Evolutionary conservation across 2,888 invertebrate genomes (phyloP), one percentile per base, ranked within the genome.

Genomic region (Entomobrya proxima): DNA sequence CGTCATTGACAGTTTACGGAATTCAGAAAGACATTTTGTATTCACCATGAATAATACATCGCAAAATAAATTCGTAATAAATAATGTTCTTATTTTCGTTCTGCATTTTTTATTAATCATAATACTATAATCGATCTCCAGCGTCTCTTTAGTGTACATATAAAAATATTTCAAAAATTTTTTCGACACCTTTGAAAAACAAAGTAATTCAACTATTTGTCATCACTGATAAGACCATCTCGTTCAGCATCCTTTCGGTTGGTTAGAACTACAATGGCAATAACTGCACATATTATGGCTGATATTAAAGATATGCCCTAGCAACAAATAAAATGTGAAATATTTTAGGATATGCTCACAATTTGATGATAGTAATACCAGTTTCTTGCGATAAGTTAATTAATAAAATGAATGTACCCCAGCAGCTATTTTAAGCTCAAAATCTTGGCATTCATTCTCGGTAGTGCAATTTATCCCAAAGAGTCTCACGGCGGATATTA

Each of bases 201-300:
- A n/a, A n/a, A n/a, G n/a, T n/a, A n/a, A n/a, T 76, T 30, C 18
- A 3, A 7, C 15, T 32, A 18, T 55, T 61, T 27, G 13, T 58
- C 21, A 15, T 55, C 58, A 5, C 21, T 55, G 15, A 85, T 24
- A 2, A 86, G 35, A n/a, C 35, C 52, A 15, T 86, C 86, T 30
- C 86, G 27, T 35, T 86, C 86, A 4, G 81, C 86, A n/a, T 81
- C 81, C 27, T 81, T 86, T 24, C 86, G 37, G 24, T 86, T 86
- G 2, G 86, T 86, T 15, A 86, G 27, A 30, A 86, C 81, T 0
- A 86, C 81, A 15, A 47, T 21, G 2, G 27, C 81, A 24, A 69
- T 21, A 18, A 40, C 35, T 11, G 55, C 86, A 58, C 30, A 80
- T 6, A 85, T 37, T 1, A 81, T 11, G 5, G 76, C 55, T 15